Percentiles rank a stretch among this genome's conserved stretches.
phyloP scores from a whole-genome alignment of 2,113 vertebrate genomes.

The Cnemophilus loriae region DNA sequence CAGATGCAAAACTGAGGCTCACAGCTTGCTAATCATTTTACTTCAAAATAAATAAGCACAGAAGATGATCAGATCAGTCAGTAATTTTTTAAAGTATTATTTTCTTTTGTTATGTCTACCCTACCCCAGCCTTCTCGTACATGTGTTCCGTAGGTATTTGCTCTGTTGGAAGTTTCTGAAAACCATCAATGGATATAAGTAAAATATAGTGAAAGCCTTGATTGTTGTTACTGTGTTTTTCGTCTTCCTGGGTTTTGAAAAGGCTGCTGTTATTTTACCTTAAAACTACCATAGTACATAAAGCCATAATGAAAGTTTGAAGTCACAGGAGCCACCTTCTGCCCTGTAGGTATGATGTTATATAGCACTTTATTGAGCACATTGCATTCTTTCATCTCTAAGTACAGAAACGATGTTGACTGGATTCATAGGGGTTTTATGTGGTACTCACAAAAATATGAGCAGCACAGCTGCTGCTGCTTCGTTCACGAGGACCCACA shows the following conservation, averaged over 20 bases:
- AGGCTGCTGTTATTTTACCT: background rate
- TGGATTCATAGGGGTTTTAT: background rate
- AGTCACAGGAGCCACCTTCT: background rate
- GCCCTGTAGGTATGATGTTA: background rate
- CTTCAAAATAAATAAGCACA: background rate
- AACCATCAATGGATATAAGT: background rate
- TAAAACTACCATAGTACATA: background rate
- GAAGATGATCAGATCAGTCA: background rate
- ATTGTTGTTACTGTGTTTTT: background rate
- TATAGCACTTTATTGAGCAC: background rate
- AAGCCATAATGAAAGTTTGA: background rate
- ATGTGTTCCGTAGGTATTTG: background rate
- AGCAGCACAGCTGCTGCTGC: background rate
- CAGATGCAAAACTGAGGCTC: background rate
- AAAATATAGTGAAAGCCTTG: background rate
- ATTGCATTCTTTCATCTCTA: background rate
- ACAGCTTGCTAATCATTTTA: background rate
- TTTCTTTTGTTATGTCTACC: background rate
- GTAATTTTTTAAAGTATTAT: background rate
- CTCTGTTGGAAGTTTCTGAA: background rate
- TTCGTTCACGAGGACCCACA: rapidly evolving
- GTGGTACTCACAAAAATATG: background rate
- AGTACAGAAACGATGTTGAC: background rate
- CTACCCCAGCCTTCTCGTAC: background rate
- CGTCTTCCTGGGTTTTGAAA: background rate